Conservation (phyloP, 37 sponge, comb jelly and placozoan genomes). For the Diacarnus erythraeanus region DNA sequence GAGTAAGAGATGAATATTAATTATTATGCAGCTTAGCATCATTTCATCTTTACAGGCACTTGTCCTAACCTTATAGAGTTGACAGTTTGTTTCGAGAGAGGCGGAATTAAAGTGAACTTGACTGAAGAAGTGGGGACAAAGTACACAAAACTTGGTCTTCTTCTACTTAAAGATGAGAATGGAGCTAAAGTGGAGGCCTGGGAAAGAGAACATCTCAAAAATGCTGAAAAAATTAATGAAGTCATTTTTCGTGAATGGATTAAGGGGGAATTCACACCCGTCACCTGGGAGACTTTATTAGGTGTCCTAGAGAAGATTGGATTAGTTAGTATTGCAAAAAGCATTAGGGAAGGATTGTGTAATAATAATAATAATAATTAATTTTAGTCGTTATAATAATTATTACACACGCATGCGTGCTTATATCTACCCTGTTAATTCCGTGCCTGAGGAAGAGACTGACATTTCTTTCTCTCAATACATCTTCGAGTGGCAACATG, state of each 20-base stretch:
- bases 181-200: slow-evolving; percentile 29
- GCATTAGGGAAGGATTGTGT: no score
- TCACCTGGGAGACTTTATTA: no score
- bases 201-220: not conserved
- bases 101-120: not conserved
- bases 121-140: slow-evolving; percentile 33
- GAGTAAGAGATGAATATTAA: no score
- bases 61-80: slow-evolving; percentile 26
- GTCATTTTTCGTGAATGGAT: slow-evolving; percentile 1
- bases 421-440: no score
- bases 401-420: no score
- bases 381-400: no score
- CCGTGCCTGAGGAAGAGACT: no score
- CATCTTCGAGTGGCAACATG: not conserved
- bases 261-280: not conserved
- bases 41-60: not conserved
- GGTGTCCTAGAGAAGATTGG: no score
- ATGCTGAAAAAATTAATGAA: not conserved
- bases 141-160: slow-evolving; percentile 37
- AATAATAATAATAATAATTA: no score
- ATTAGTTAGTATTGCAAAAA: slow-evolving; percentile 37
- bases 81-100: slow-evolving; percentile 7
- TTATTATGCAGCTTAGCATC: not conserved
- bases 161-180: slow-evolving; percentile 50
- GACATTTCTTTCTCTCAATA: no score